These are phyloP conservation scores for Varanus salvator DNA, from an alignment of 2,113 vertebrate species.

Conservation along the genomic window DNA sequence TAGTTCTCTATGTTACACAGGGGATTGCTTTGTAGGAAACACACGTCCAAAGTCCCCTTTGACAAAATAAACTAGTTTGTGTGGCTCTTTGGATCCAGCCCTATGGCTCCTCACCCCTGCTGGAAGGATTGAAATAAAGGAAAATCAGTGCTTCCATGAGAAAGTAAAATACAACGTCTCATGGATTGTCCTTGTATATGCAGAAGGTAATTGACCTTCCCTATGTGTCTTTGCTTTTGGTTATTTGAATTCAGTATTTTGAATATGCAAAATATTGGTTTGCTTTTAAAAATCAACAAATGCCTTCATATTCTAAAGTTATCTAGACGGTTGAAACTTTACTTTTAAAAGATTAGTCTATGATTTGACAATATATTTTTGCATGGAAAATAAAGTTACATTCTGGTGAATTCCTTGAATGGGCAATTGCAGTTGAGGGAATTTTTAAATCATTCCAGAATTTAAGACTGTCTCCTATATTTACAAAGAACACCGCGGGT, in stretches of 20 bases:
- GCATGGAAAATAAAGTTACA: slow-evolving; percentile 17
- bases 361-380: slow-evolving; percentile 31
- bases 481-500: not conserved
- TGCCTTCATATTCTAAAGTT: slow-evolving; percentile 27
- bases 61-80: not conserved
- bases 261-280: slow-evolving; percentile 1
- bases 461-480: not conserved
- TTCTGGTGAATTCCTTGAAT: not conserved
- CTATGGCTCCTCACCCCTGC: not conserved
- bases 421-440: not conserved
- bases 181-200: slow-evolving; percentile 19
- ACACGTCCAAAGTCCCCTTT: not conserved
- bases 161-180: not conserved
- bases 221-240: slow-evolving; percentile 5
- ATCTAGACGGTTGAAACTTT: slow-evolving; percentile 22
- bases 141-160: slow-evolving; percentile 16
- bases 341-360: slow-evolving; percentile 45
- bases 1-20: not conserved
- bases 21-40: not conserved
- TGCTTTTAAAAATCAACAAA: slow-evolving; percentile 3
- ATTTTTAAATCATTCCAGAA: not conserved
- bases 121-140: not conserved
- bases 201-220: slow-evolving; percentile 24
- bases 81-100: not conserved
- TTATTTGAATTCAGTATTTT: slow-evolving; percentile 6